phyloP scores from a whole-genome alignment of 2,888 invertebrate species.

The Chrysolina haemoptera region DNA sequence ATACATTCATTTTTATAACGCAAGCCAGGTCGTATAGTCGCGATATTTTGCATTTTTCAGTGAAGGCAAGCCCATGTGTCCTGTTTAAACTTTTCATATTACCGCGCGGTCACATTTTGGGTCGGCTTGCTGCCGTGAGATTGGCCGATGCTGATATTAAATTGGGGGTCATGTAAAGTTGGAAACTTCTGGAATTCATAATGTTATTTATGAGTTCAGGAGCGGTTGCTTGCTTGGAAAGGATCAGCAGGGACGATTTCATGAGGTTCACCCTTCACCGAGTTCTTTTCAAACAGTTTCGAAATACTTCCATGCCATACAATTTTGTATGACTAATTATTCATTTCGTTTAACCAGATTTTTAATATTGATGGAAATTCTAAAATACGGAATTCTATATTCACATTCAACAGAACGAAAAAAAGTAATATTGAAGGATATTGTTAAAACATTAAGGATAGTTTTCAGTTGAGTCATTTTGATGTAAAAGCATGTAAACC shows the following conservation, averaged over 20 bases:
- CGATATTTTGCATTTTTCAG: conserved; percentile 46
- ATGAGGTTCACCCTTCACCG: not conserved
- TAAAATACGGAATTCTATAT: too few species aligned
- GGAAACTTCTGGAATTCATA: conserved; percentile 5
- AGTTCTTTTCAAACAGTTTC: not conserved
- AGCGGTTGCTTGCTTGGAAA: not conserved
- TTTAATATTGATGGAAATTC: too few species aligned
- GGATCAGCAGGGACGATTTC: not conserved
- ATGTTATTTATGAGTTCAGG: conserved; percentile 7
- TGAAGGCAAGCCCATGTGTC: conserved; percentile 36
- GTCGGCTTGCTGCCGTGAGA: not conserved
- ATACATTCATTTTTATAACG: conserved; percentile 42
- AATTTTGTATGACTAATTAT: too few species aligned
- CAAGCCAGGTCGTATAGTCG: conserved; percentile 28
- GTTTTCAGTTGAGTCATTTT: too few species aligned
- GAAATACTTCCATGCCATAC: too few species aligned
- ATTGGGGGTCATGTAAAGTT: conserved; percentile 12
- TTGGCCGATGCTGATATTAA: conserved; percentile 6
- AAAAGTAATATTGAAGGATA: too few species aligned
- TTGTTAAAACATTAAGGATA: too few species aligned
- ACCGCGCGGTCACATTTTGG: conserved; percentile 13
- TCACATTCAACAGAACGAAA: too few species aligned
- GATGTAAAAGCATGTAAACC: too few species aligned
- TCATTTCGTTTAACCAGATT: too few species aligned
- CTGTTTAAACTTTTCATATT: conserved; percentile 48